These are phyloP conservation scores for Cheilosia scutellata DNA, from an alignment of 2,888 invertebrate genomes.

Conservation along the genomic window DNA sequence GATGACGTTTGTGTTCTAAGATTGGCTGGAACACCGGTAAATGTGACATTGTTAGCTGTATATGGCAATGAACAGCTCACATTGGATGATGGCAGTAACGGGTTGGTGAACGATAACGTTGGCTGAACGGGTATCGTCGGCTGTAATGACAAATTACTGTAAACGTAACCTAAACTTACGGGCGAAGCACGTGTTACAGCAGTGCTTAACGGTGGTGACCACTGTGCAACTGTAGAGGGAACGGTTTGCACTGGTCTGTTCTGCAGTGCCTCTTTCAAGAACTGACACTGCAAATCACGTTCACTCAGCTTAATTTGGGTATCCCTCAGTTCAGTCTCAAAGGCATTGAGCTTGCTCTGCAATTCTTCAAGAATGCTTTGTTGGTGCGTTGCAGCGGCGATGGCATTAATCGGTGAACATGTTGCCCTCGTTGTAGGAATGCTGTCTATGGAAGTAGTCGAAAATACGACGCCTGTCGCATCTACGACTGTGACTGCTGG, in stretches of 20 bases:
- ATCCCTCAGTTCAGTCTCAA: conserved; percentile 14
- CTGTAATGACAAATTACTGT: not conserved
- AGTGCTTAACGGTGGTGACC: conserved; percentile 5
- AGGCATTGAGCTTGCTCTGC: not conserved
- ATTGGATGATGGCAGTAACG: not conserved
- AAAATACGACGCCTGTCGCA: not conserved
- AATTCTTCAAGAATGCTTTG: not conserved
- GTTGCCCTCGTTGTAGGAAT: not conserved
- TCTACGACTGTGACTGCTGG: not conserved
- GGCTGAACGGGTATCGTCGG: conserved; percentile 11
- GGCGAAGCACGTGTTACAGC: not conserved
- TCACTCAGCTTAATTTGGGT: conserved; percentile 6
- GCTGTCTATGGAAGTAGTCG: not conserved
- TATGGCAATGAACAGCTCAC: not conserved
- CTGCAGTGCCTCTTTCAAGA: conserved; percentile 4
- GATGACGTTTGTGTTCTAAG: conserved; percentile 2
- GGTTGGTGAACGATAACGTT: conserved; percentile 18
- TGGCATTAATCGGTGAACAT: not conserved
- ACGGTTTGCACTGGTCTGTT: conserved; percentile 10
- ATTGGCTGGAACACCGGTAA: not conserved
- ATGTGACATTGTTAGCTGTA: conserved; percentile 9
- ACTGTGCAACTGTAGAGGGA: not conserved
- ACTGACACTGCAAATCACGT: conserved; percentile 21
- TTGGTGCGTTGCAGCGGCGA: not conserved
- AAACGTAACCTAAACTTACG: not conserved